These are phyloP conservation scores for Drosophila kikkawai DNA, from an alignment of 1,140 invertebrate genomes.

Conservation along the genomic window DNA sequence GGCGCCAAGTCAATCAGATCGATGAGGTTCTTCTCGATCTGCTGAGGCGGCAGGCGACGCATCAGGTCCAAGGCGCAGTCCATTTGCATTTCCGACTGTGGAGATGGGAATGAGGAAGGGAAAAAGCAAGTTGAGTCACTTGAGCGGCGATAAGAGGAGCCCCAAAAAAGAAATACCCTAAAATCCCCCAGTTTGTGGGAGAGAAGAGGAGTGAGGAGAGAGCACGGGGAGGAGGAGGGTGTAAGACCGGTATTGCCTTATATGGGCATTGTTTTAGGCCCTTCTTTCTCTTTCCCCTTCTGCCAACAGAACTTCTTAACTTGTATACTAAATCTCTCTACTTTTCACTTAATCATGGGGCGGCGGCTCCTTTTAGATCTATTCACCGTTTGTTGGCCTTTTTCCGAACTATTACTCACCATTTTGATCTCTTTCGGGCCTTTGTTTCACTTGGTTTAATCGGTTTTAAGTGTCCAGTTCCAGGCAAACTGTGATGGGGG, in stretches of 20 bases:
- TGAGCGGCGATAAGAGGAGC: constrained; percentile 53
- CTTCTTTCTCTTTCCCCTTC: background rate
- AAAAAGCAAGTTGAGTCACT: constrained; percentile 53
- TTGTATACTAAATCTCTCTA: no score
- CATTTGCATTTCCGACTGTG: constrained; percentile 97
- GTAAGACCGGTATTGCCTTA: constrained; percentile 65
- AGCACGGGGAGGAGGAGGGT: background rate
- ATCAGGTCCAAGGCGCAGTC: constrained; percentile 99
- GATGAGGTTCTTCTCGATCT: constrained; percentile 99
- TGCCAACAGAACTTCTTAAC: background rate
- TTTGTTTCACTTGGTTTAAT: constrained; percentile 7
- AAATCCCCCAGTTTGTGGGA: background rate
- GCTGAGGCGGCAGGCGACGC: constrained; percentile 98
- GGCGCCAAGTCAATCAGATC: constrained; percentile 99
- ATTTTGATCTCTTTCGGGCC: constrained; percentile 50
- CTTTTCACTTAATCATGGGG: constrained; percentile 5
- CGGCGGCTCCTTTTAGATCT: constrained; percentile 8
- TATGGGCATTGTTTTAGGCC: constrained; percentile 70
- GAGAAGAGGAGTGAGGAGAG: background rate
- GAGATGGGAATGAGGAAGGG: constrained; percentile 1
- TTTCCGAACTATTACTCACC: constrained; percentile 63
- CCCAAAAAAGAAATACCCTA: background rate
- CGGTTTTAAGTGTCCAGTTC: background rate
- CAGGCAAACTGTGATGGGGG: background rate
- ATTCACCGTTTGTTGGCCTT: constrained; percentile 40